Base-by-base conservation (phyloP, 1,140 invertebrate genomes). In the Drosophila bocki region DNA sequence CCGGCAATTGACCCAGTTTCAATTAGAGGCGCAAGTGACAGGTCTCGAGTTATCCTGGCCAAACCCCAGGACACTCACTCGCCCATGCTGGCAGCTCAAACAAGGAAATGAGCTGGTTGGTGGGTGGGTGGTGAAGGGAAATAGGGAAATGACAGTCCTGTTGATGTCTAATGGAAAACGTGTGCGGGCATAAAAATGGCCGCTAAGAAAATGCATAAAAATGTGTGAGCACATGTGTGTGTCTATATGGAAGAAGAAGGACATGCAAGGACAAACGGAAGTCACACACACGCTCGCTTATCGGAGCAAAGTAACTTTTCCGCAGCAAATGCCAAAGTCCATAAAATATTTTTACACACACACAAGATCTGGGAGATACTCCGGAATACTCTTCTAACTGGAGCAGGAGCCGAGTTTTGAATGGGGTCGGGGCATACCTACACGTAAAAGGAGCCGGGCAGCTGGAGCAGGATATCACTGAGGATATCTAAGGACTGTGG, bases 191-290 rank as follows among this genome's bases (percentile, higher is more conserved):
- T 92, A 92, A 92, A 92, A 91, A 91, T 92, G 83, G 78, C 76
- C 91, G 91, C 91, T 92, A 92, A 92, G 91, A 92, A 92, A 91
- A 91, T 88, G 85, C 85, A 88, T 88, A 88, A 90, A 88, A 88
- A 90, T 81, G 70, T 90, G 77, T 47, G 69, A 39, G 56, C 60
- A 37, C 33, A 48, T 32, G 9, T 26, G 35, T 63, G 35, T 74
- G 74, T 37, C 58, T 29, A 44, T 42, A 54, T 13, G 15, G 29
- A 11, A 7, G 9, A 48, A 32, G 56, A 80, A 87, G 83, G 83
- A 87, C 83, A 87, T 80, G 83, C 84, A 88, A 87, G 83, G 83
- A 88, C 80, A 90, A 87, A 80, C 85, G 85, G 84, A 90, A 87
- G 85, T 87, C 85, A 87, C 80, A 72, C 80, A 87, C 65, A 47